A percentile compares a stretch with the other conserved stretches of the same genome.
phyloP scores from a whole-genome alignment of 2,113 vertebrate species.

The Burhinus oedicnemus region DNA sequence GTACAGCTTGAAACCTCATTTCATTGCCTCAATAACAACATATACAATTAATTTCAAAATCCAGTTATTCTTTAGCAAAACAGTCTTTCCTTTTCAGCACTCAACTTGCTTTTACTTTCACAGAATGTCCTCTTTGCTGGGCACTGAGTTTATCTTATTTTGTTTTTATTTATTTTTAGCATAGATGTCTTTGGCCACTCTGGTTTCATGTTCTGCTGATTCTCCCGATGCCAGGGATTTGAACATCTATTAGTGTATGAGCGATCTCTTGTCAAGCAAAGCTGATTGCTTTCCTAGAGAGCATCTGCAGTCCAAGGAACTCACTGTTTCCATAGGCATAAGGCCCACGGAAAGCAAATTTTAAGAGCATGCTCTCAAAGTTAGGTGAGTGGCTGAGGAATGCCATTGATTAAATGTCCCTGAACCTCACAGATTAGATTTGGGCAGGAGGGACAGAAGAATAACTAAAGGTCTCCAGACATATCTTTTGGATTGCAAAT shows the following conservation, averaged over 20 bases:
- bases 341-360: neutral
- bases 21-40: neutral
- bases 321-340: neutral
- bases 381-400: neutral
- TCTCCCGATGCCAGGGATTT: neutral
- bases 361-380: neutral
- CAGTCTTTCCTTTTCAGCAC: neutral
- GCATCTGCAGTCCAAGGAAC: neutral
- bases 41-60: neutral
- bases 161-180: neutral
- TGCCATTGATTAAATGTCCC: neutral
- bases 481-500: neutral
- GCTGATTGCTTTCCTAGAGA: slow-evolving; percentile 18
- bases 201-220: slow-evolving; percentile 13
- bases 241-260: neutral
- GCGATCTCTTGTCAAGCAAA: neutral
- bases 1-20: neutral
- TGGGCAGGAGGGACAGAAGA: neutral
- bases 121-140: neutral
- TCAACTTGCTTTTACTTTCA: neutral
- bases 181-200: neutral
- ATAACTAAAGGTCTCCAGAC: neutral
- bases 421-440: neutral
- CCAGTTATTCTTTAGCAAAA: neutral
- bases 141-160: neutral